A percentile compares a stretch with the other conserved stretches of the same genome.
Evolutionary conservation across 2,113 vertebrate species (phyloP).

Genomic region (Columba livia): DNA sequence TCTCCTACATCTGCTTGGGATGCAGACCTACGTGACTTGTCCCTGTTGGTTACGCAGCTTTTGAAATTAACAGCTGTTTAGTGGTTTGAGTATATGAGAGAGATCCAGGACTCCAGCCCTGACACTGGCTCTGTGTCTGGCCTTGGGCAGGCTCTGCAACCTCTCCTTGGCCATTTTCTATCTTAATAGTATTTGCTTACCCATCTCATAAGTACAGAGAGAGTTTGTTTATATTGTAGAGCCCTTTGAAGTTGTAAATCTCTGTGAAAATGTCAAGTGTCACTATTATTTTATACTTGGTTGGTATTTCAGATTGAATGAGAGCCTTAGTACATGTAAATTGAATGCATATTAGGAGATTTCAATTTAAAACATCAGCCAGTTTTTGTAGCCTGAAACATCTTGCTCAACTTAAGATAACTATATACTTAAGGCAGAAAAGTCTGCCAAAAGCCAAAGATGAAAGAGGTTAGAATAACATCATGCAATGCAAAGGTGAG

Average conservation of each 20-base stretch:
- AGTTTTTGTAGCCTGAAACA: conserved; percentile 63
- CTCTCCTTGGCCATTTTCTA: neutral
- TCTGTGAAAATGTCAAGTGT: conserved; percentile 62
- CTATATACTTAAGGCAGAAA: conserved; percentile 47
- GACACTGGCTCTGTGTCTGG: neutral
- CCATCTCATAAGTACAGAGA: conserved; percentile 11
- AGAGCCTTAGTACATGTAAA: conserved; percentile 51
- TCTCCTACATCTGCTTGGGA: neutral
- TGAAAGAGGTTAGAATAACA: conserved; percentile 69
- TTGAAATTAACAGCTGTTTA: neutral
- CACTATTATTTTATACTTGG: conserved; percentile 57
- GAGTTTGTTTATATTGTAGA: conserved; percentile 23
- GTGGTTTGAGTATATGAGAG: neutral
- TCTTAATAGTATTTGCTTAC: conserved; percentile 26
- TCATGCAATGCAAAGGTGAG: conserved; percentile 39
- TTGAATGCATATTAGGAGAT: conserved; percentile 64
- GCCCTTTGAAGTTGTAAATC: conserved; percentile 56
- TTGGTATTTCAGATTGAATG: conserved; percentile 54
- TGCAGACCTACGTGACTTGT: rapidly evolving
- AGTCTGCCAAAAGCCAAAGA: conserved; percentile 61
- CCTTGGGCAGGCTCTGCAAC: neutral
- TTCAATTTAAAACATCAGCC: conserved; percentile 55
- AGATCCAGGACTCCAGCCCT: neutral
- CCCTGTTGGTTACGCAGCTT: neutral
- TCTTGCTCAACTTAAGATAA: conserved; percentile 69